phyloP scores from a whole-genome alignment of 2,113 vertebrate genomes.

The Carlito syrichta region DNA sequence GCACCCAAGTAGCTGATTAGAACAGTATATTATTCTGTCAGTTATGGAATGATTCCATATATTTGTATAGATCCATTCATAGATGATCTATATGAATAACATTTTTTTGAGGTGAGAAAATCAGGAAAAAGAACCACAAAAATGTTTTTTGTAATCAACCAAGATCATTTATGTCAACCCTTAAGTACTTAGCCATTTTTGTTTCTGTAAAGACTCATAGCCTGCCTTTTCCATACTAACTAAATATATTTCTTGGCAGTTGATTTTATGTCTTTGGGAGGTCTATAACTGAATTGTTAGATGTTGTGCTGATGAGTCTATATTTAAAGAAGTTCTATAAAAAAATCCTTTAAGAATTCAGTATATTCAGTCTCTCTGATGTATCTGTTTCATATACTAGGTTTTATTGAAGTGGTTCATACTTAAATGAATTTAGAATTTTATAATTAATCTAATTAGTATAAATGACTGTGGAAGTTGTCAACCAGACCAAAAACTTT shows the following conservation, averaged over 20 bases:
- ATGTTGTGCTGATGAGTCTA: not conserved
- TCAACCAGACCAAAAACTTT: not conserved
- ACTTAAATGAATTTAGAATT: slow-evolving; percentile 29
- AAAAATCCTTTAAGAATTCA: not conserved
- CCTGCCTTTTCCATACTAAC: not conserved
- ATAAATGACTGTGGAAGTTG: slow-evolving; percentile 33
- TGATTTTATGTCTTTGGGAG: not conserved
- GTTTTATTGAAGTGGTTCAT: slow-evolving; percentile 29
- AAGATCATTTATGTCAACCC: not conserved
- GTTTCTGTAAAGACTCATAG: not conserved
- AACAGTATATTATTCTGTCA: not conserved
- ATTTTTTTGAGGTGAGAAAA: slow-evolving; percentile 32
- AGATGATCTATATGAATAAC: not conserved
- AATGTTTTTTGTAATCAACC: not conserved
- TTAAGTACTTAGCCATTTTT: not conserved
- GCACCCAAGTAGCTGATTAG: not conserved
- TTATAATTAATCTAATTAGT: slow-evolving; percentile 23
- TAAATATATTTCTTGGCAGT: not conserved
- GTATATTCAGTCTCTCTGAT: not conserved
- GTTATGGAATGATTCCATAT: not conserved
- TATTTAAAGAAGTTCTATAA: slow-evolving; percentile 21
- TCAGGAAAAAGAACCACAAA: not conserved
- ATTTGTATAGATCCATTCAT: not conserved
- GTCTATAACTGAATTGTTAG: not conserved
- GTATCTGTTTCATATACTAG: not conserved